Evolutionary conservation across 2,888 invertebrate genomes (phyloP).

Genomic region (Cheilosia vulpina): DNA sequence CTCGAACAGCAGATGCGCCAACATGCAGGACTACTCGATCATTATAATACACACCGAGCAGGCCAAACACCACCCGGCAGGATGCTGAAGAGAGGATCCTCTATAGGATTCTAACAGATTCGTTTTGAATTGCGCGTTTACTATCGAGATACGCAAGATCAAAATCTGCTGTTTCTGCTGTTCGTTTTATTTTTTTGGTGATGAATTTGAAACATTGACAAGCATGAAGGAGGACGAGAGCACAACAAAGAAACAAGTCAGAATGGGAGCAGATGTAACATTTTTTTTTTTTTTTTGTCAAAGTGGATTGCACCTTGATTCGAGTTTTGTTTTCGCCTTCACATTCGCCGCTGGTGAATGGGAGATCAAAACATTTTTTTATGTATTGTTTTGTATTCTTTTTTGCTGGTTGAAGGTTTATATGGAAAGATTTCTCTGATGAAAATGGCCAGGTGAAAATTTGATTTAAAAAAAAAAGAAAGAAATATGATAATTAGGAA

Average conservation of each 20-base stretch:
- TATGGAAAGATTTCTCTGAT: conserved; percentile 3
- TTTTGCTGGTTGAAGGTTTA: conserved; percentile 1
- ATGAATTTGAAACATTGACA: conserved; percentile 66
- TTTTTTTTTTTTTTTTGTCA: conserved; percentile 69
- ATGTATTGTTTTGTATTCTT: conserved; percentile 4
- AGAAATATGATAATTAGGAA: conserved; percentile 34
- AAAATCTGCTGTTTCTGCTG: conserved; percentile 31
- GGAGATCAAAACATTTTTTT: conserved; percentile 55
- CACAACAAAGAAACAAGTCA: conserved; percentile 57
- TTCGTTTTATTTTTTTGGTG: conserved; percentile 14
- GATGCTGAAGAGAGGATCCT: conserved; percentile 33
- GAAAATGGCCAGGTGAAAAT: conserved; percentile 73
- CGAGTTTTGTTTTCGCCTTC: conserved; percentile 60
- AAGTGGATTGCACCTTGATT: conserved; percentile 78
- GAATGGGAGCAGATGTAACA: conserved; percentile 71
- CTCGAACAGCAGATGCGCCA: conserved; percentile 61
- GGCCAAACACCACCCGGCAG: conserved; percentile 42
- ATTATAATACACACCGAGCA: conserved; percentile 23
- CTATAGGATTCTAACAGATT: conserved; percentile 23
- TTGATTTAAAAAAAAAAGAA: conserved; percentile 46
- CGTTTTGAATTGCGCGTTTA: conserved; percentile 21
- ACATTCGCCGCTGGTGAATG: conserved; percentile 55
- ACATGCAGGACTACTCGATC: conserved; percentile 35
- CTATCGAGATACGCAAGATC: conserved; percentile 45
- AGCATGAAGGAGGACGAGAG: conserved; percentile 28